Evolutionary conservation across 2,797 vertebrate genomes (phyloP), one percentile per base, ranked within the genome.

Genomic region (Oceanodroma leucorhoa): DNA sequence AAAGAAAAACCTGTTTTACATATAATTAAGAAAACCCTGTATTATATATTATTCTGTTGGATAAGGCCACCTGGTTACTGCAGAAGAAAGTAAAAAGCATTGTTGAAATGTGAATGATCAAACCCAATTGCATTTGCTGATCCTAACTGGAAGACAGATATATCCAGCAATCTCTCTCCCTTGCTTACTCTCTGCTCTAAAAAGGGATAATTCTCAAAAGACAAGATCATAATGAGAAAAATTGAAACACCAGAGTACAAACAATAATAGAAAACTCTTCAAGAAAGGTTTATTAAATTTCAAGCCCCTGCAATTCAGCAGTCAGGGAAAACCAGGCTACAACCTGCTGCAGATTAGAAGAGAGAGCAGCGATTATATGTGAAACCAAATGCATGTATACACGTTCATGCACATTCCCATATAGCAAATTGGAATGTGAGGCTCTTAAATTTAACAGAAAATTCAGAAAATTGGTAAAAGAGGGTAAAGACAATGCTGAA

Each of bases 161-260:
- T 19, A 75, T 64, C 41, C 53, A 90, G 65, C 27, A 71, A 43
- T 75, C 64, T 87, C 40, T 48, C 50, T 71, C 16, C 34, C 48
- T 78, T 1, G 1, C 34, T 90, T 75, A 40, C 29, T 91, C n/a
- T 85, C 23, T 75, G 29, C 70, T 92, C 55, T 87, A 34, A 83
- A 89, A 82, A 87, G 50, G 36, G 43, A 50, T 85, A 62, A 82
- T 89, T 95, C 70, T 95, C 77, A 78, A 83, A 96, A 86, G 91
- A 73, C 45, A 87, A 84, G 69, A 80, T 65, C 38, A 51, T 91
- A 91, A 91, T 83, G 73, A 92, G 73, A 93, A 89, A 90, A 76
- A 84, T 16, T 87, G 83, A 84, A 93, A 70, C 45, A 69, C 29
- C 17, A 54, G 51, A 82, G 46, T 66, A 43, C 40, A 72, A 61